phyloP scores from a whole-genome alignment of 1,140 invertebrate genomes.

The Bombus terrestris region DNA sequence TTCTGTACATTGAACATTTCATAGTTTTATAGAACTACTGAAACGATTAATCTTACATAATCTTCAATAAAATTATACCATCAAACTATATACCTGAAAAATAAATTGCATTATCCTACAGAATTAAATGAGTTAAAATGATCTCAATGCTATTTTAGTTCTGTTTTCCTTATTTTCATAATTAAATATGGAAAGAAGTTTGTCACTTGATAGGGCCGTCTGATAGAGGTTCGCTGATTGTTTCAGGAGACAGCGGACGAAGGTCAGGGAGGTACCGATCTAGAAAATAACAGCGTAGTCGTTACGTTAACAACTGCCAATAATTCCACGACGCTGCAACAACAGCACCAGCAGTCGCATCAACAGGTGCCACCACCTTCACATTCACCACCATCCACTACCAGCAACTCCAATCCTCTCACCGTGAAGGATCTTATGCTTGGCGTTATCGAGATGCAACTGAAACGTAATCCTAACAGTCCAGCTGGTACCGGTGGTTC shows the following conservation, averaged over 20 bases:
- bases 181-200: constrained; percentile 29
- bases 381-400: constrained; percentile 81
- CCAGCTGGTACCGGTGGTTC: constrained; percentile 74
- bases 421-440: constrained; percentile 90
- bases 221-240: constrained; percentile 80
- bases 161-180: constrained; percentile 27
- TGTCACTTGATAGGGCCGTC: constrained; percentile 76
- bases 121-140: not conserved
- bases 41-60: not conserved
- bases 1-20: not conserved
- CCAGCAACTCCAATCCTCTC: constrained; percentile 82
- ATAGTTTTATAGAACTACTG: not conserved
- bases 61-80: not conserved
- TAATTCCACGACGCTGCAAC: constrained; percentile 60
- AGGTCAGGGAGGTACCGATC: constrained; percentile 83
- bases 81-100: not conserved
- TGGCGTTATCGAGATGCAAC: constrained; percentile 89
- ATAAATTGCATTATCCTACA: not conserved
- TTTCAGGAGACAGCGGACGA: constrained; percentile 92
- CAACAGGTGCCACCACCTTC: constrained; percentile 78
- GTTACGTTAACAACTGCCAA: constrained; percentile 72
- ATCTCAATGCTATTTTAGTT: not conserved
- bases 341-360: constrained; percentile 68
- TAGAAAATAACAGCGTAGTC: constrained; percentile 75
- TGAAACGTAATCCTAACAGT: constrained; percentile 86